phyloP scores from a whole-genome alignment of 2,888 invertebrate species.

The Itoplectis maculator region DNA sequence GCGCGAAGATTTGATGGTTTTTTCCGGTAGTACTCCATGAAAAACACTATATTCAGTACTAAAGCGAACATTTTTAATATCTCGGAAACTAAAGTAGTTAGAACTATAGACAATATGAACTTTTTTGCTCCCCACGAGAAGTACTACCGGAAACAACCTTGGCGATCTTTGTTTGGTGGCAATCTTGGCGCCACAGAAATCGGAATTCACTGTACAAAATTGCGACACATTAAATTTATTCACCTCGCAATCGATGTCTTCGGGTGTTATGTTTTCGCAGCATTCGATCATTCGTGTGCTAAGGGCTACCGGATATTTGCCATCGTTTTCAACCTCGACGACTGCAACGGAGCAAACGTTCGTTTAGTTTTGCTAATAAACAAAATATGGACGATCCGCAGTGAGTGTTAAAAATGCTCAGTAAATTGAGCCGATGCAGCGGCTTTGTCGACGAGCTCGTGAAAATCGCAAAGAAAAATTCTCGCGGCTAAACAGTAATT shows the following conservation, averaged over 20 bases:
- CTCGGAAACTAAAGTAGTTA: no score
- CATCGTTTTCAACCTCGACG: conserved; percentile 68
- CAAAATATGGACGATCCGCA: conserved; percentile 4
- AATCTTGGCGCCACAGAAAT: no score
- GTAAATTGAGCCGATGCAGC: background rate
- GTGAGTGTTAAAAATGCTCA: background rate
- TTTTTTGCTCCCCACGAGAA: no score
- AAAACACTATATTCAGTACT: no score
- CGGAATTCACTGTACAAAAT: background rate
- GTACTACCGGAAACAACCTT: no score
- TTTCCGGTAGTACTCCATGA: no score
- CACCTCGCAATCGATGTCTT: conserved; percentile 70
- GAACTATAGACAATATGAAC: no score
- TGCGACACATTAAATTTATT: conserved; percentile 22
- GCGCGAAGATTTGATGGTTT: no score
- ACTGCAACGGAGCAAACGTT: conserved; percentile 66
- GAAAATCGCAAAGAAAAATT: conserved; percentile 3
- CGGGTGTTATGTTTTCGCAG: conserved; percentile 68
- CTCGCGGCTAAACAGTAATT: background rate
- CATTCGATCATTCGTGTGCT: conserved; percentile 69
- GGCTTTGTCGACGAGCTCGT: conserved; percentile 16
- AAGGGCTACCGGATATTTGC: conserved; percentile 60
- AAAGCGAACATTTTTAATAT: no score
- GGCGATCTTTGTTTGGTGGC: no score
- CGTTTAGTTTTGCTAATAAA: conserved; percentile 18